Conservation (phyloP, 1,140 invertebrate genomes). For the Octopus bimaculoides region DNA sequence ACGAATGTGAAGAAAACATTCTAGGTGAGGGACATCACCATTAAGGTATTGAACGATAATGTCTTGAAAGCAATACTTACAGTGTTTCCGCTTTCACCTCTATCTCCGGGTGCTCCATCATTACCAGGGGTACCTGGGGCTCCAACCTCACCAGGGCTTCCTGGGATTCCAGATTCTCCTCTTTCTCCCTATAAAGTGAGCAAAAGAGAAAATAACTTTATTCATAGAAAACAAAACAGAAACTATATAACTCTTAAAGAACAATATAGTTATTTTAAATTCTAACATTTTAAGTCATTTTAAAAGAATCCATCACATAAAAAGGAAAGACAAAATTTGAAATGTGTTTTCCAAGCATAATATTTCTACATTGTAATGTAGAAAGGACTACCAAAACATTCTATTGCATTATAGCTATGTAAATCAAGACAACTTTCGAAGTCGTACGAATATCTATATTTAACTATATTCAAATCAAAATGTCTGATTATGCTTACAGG, state of each 20-base stretch:
- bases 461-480: too few species aligned
- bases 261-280: too few species aligned
- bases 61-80: slow-evolving; percentile 23
- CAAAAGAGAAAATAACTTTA: too few species aligned
- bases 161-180: slow-evolving; percentile 44
- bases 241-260: too few species aligned
- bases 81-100: slow-evolving; percentile 30
- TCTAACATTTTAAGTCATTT: too few species aligned
- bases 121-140: slow-evolving; percentile 36
- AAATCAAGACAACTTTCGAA: neutral
- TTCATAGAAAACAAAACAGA: too few species aligned
- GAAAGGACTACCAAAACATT: neutral
- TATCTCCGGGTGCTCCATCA: slow-evolving; percentile 38
- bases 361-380: neutral
- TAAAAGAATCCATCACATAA: too few species aligned
- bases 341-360: too few species aligned
- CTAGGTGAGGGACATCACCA: too few species aligned
- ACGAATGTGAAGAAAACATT: too few species aligned
- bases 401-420: neutral
- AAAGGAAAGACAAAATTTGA: too few species aligned
- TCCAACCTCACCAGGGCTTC: slow-evolving; percentile 39
- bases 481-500: neutral
- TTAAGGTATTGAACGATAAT: neutral
- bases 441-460: too few species aligned
- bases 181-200: slow-evolving; percentile 31